These are phyloP conservation scores for Nematopogon swammerdamellus DNA, from an alignment of 2,888 invertebrate species.

Conservation along the genomic window DNA sequence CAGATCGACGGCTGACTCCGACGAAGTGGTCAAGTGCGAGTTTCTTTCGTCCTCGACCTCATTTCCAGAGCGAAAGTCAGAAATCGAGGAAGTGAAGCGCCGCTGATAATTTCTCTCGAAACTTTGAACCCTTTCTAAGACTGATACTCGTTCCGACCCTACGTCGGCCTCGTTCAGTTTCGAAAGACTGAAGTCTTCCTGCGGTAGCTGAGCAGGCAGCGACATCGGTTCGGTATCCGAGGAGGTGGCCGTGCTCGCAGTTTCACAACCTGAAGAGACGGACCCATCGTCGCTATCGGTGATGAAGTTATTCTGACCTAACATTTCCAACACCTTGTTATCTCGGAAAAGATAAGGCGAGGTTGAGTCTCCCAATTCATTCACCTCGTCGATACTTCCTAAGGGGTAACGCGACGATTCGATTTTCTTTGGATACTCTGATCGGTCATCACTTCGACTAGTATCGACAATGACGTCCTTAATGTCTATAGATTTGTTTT, in stretches of 20 bases:
- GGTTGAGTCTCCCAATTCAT: conserved; percentile 22
- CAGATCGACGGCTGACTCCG: conserved; percentile 13
- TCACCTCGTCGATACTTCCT: conserved; percentile 37
- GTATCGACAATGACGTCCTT: conserved; percentile 20
- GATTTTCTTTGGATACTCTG: conserved; percentile 17
- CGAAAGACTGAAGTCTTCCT: conserved; percentile 25
- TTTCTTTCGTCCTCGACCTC: conserved; percentile 11
- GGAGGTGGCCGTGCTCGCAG: conserved; percentile 67
- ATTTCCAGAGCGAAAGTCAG: background rate
- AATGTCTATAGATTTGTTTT: conserved; percentile 12
- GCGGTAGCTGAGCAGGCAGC: conserved; percentile 39
- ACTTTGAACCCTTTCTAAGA: conserved; percentile 19
- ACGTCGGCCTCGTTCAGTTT: conserved; percentile 24
- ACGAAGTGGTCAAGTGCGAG: conserved; percentile 4
- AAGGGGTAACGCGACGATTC: conserved; percentile 22
- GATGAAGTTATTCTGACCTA: conserved; percentile 50
- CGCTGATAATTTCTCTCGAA: conserved; percentile 16
- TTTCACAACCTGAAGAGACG: conserved; percentile 79
- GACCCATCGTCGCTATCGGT: conserved; percentile 71
- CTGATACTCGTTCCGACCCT: conserved; percentile 33
- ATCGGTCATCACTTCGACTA: conserved; percentile 24
- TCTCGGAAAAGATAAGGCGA: conserved; percentile 18
- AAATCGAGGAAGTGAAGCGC: background rate
- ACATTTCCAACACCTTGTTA: conserved; percentile 20
- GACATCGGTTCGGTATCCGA: conserved; percentile 55